phyloP scores from a whole-genome alignment of 2,113 vertebrate genomes.

The Scophthalmus maximus region DNA sequence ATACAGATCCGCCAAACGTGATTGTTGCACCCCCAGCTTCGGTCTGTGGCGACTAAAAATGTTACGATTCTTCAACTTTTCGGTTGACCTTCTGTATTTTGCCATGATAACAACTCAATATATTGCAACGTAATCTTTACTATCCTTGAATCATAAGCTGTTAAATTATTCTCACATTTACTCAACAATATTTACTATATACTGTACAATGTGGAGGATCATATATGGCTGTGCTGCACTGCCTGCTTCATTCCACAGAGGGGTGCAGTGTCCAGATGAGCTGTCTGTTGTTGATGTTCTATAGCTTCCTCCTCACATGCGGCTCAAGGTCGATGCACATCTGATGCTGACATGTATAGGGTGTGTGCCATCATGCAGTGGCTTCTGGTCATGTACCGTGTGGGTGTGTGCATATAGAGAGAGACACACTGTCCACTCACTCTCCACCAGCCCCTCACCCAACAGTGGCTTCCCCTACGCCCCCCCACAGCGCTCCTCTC shows the following conservation, averaged over 20 bases:
- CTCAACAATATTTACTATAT: neutral
- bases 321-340: conserved; percentile 46
- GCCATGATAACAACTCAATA: neutral
- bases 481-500: neutral
- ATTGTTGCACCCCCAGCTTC: neutral
- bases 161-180: neutral
- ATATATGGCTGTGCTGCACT: conserved; percentile 6
- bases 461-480: neutral
- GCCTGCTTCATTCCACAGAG: conserved; percentile 31
- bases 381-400: conserved; percentile 14
- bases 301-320: conserved; percentile 4
- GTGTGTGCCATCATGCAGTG: conserved; percentile 2
- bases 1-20: neutral
- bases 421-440: conserved; percentile 10
- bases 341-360: conserved; percentile 55
- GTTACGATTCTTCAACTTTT: no score
- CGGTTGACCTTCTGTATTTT: no score
- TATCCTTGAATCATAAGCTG: neutral
- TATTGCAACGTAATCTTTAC: neutral
- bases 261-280: conserved; percentile 35
- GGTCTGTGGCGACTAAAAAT: neutral
- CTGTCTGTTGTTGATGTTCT: conserved; percentile 14
- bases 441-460: conserved; percentile 2
- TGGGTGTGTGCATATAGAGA: conserved; percentile 15
- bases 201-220: neutral